Evolutionary conservation across 2,797 vertebrate genomes (phyloP).

Genomic region (Serranus cabrilla): DNA sequence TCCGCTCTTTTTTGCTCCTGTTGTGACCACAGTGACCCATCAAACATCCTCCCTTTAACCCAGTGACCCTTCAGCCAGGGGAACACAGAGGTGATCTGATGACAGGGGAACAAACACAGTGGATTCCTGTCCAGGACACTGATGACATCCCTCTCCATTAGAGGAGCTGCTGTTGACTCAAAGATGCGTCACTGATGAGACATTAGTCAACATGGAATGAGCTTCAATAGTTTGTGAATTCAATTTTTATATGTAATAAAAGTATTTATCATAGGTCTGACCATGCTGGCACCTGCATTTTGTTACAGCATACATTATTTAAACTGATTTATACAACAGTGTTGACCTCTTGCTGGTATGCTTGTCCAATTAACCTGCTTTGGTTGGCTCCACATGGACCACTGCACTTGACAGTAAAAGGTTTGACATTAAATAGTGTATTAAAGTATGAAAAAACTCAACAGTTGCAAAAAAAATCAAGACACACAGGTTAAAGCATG

Average conservation of each 20-base stretch:
- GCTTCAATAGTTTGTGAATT: not conserved
- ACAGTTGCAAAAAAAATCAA: too few relatives aligned
- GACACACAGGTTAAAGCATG: too few relatives aligned
- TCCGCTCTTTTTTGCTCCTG: conserved; percentile 31
- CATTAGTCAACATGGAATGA: not conserved
- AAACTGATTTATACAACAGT: too few relatives aligned
- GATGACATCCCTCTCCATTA: conserved; percentile 44
- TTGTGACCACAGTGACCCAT: conserved; percentile 30
- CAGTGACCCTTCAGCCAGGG: conserved; percentile 24
- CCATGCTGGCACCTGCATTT: not conserved
- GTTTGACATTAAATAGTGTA: not conserved
- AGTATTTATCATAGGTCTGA: not conserved
- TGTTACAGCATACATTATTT: too few relatives aligned
- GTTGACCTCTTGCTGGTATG: too few relatives aligned
- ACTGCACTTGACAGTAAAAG: not conserved
- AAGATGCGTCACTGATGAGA: conserved; percentile 12
- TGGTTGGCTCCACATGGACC: too few relatives aligned
- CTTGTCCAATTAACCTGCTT: too few relatives aligned
- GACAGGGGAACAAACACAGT: conserved; percentile 56
- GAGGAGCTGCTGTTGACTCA: conserved; percentile 34
- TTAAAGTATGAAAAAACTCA: not conserved
- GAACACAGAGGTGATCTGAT: conserved; percentile 8
- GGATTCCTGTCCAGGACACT: conserved; percentile 25
- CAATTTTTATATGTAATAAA: not conserved
- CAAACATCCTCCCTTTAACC: conserved; percentile 35